Conservation (phyloP, 2,888 invertebrate species). For the Tanytarsus gracilentus region DNA sequence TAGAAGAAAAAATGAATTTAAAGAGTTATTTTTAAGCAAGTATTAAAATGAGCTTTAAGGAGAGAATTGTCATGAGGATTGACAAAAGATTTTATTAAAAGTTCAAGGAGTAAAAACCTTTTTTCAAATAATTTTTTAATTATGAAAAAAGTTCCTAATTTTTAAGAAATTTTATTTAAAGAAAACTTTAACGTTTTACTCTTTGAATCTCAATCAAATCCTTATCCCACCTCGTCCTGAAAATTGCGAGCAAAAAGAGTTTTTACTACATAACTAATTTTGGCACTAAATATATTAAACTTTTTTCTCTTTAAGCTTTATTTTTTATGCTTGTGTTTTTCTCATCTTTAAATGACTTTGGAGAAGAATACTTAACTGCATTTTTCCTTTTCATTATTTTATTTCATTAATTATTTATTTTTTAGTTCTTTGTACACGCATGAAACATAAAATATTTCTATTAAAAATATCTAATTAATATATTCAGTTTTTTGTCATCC, state of each 20-base stretch:
- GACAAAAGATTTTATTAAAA: neutral
- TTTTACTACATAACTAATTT: neutral
- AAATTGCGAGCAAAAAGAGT: neutral
- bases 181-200: too few species aligned
- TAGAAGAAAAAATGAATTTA: neutral
- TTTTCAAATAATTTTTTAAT: too few species aligned
- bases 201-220: too few species aligned
- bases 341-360: constrained; percentile 13
- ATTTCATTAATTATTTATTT: neutral
- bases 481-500: neutral
- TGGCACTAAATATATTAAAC: constrained; percentile 23
- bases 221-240: neutral
- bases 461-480: constrained; percentile 1
- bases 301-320: neutral
- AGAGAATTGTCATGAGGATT: too few species aligned
- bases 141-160: too few species aligned
- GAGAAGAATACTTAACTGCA: constrained; percentile 5
- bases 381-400: neutral
- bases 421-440: constrained; percentile 11
- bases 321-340: neutral
- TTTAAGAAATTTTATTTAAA: too few species aligned
- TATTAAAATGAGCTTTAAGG: too few species aligned
- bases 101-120: too few species aligned
- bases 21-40: too few species aligned
- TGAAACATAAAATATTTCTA: constrained; percentile 15